phyloP scores from a whole-genome alignment of 2,113 vertebrate species.

The Ciconia maguari region DNA sequence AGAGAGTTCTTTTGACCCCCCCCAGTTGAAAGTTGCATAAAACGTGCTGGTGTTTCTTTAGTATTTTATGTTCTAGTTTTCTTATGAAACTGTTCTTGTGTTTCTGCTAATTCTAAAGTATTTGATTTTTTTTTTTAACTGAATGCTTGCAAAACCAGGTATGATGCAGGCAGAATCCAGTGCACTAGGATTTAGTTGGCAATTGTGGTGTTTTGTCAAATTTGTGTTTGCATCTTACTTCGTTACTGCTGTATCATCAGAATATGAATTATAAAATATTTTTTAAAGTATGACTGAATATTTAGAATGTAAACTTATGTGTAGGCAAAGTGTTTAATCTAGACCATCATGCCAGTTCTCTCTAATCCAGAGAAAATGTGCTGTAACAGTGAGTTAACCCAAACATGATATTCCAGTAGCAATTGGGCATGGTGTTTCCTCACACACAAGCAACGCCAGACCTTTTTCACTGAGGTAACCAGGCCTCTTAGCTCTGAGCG shows the following conservation, averaged over 20 bases:
- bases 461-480: not conserved
- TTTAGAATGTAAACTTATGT: not conserved
- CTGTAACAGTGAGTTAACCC: not conserved
- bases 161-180: not conserved
- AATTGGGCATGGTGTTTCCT: not conserved
- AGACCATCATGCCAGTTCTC: not conserved
- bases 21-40: not conserved
- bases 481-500: not conserved
- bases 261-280: not conserved
- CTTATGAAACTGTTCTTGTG: not conserved
- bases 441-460: not conserved
- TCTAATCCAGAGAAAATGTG: not conserved
- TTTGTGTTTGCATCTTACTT: not conserved
- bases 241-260: not conserved
- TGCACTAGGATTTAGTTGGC: not conserved
- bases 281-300: not conserved
- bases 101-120: not conserved
- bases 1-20: not conserved
- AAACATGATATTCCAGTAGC: too few species aligned
- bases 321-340: not conserved
- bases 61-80: not conserved
- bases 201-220: not conserved
- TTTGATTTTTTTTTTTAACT: not conserved
- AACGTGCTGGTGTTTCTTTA: not conserved
- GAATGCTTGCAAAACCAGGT: not conserved